phyloP scores from a whole-genome alignment of 1,140 invertebrate genomes.

The Brachionus rotundiformis region DNA sequence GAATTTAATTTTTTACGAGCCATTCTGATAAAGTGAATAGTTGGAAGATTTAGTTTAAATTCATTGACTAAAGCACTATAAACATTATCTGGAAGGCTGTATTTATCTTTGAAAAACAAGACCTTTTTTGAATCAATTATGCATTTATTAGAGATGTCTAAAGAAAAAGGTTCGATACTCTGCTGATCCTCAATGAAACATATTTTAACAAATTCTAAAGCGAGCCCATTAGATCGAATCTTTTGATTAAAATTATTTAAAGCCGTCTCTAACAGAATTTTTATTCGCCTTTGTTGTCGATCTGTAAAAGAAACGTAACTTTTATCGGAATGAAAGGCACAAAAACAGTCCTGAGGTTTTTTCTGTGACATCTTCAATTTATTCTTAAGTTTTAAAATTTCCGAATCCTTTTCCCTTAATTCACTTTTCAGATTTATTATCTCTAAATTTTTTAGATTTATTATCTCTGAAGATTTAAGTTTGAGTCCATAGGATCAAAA shows the following conservation, averaged over 20 bases:
- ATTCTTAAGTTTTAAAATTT: neutral
- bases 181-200: neutral
- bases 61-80: neutral
- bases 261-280: neutral
- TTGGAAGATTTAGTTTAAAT: neutral
- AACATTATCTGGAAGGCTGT: neutral
- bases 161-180: neutral
- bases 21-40: neutral
- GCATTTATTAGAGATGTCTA: neutral
- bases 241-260: neutral
- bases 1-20: neutral
- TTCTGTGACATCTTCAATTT: neutral
- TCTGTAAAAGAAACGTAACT: neutral
- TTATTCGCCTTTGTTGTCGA: conserved; percentile 1
- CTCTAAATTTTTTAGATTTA: too few relatives aligned
- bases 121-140: neutral
- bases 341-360: neutral
- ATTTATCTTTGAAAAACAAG: neutral
- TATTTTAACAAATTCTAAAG: conserved; percentile 1
- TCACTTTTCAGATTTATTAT: neutral
- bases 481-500: too few relatives aligned
- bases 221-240: neutral
- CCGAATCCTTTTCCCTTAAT: neutral
- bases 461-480: too few relatives aligned
- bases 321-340: neutral